Evolutionary conservation across 2,797 vertebrate genomes (phyloP).

Genomic region (Danio kyathit): DNA sequence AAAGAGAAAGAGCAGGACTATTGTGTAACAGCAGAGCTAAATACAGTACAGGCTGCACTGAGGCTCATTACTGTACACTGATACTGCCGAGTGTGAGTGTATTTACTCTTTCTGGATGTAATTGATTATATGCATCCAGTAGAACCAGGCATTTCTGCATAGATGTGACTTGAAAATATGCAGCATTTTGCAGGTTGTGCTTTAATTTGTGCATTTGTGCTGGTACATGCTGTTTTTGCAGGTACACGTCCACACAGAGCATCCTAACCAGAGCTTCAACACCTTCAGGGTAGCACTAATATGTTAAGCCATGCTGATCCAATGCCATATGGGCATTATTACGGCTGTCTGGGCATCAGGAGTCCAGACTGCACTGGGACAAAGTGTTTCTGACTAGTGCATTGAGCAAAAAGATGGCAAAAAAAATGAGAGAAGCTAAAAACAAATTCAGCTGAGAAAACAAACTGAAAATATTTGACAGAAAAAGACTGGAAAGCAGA

Average conservation of each 20-base stretch:
- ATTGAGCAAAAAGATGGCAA: not conserved
- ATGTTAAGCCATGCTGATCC: constrained; percentile 50
- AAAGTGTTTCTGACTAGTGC: constrained; percentile 20
- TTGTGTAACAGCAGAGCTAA: constrained; percentile 27
- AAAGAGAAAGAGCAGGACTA: not conserved
- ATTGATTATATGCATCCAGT: not conserved
- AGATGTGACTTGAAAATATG: not conserved
- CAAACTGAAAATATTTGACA: not conserved
- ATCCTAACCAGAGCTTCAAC: constrained; percentile 8
- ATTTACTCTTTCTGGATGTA: not conserved
- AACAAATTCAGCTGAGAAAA: not conserved
- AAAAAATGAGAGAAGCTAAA: not conserved
- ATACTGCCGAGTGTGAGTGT: not conserved
- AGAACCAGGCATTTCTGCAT: not conserved
- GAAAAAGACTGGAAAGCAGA: not conserved
- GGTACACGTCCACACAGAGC: not conserved
- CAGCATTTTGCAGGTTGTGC: not conserved
- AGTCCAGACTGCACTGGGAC: constrained; percentile 27
- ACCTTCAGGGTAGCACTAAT: constrained; percentile 44
- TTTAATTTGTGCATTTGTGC: not conserved
- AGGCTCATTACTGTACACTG: constrained; percentile 18
- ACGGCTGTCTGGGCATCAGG: constrained; percentile 29
- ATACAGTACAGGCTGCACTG: constrained; percentile 24
- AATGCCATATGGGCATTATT: constrained; percentile 54
- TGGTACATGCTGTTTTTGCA: constrained; percentile 16